Evolutionary conservation across 1,140 invertebrate species (phyloP).

Genomic region (Drosophila pruinosa): DNA sequence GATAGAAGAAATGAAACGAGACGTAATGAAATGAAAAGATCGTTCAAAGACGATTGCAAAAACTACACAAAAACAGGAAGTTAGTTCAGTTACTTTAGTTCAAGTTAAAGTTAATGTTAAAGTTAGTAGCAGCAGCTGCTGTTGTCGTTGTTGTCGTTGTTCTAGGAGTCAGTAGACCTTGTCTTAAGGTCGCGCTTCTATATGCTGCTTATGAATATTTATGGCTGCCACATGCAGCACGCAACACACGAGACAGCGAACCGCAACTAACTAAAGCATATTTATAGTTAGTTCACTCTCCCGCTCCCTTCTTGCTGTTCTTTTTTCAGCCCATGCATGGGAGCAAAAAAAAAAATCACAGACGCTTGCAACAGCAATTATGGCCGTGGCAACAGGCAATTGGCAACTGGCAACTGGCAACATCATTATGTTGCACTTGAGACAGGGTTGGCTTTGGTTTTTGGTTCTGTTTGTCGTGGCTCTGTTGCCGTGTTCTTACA

Average conservation of each 20-base stretch:
- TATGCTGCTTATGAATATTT: slow-evolving; percentile 38
- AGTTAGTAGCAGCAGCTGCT: slow-evolving; percentile 18
- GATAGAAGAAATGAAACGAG: slow-evolving; percentile 47
- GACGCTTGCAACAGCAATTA: slow-evolving; percentile 43
- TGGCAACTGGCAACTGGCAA: slow-evolving; percentile 3
- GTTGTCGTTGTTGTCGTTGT: background rate
- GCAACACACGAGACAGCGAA: too few relatives aligned
- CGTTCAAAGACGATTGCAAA: slow-evolving; percentile 32
- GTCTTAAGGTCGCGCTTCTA: slow-evolving; percentile 38
- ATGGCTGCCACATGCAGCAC: slow-evolving; percentile 27
- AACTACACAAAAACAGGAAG: slow-evolving; percentile 40
- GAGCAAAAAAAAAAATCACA: slow-evolving; percentile 33
- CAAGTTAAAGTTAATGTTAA: too few relatives aligned
- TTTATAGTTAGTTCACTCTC: slow-evolving; percentile 34
- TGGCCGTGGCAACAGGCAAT: slow-evolving; percentile 34
- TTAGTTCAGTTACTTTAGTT: slow-evolving; percentile 28
- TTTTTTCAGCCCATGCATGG: slow-evolving; percentile 3
- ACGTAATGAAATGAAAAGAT: slow-evolving; percentile 60
- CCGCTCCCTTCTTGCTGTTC: too few relatives aligned
- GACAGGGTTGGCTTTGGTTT: slow-evolving; percentile 27
- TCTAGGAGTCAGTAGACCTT: slow-evolving; percentile 31
- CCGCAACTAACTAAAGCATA: slow-evolving; percentile 13
- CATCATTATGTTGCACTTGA: slow-evolving; percentile 49
- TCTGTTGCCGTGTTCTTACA: background rate
- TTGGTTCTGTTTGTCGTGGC: slow-evolving; percentile 8